phyloP scores from a whole-genome alignment of 2,888 invertebrate species.

The Ichneumoninae sp. region DNA sequence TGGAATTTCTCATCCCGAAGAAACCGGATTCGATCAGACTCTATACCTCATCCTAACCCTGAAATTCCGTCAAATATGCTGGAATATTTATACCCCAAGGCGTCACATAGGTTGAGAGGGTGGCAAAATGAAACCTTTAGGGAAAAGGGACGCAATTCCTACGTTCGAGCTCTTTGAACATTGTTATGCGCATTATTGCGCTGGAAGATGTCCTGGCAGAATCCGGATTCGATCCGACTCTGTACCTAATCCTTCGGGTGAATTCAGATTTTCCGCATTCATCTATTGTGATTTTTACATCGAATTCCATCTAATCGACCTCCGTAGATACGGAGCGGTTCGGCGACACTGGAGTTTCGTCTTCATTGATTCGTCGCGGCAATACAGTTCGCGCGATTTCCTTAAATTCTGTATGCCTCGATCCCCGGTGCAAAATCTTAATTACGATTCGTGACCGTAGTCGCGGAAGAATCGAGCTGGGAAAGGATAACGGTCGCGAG shows the following conservation, averaged over 20 bases:
- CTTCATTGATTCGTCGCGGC: not conserved
- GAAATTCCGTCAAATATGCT: not conserved
- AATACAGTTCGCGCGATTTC: not conserved
- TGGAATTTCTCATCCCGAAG: too few relatives aligned
- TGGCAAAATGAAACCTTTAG: too few relatives aligned
- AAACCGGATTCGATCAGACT: too few relatives aligned
- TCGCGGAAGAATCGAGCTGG: slow-evolving; percentile 1
- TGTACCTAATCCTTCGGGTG: too few relatives aligned
- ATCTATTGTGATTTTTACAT: not conserved
- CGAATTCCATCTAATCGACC: not conserved
- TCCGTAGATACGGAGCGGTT: not conserved
- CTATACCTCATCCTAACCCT: too few relatives aligned
- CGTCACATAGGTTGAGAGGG: too few relatives aligned
- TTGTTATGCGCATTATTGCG: too few relatives aligned
- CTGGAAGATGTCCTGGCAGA: too few relatives aligned
- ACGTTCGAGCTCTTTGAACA: too few relatives aligned
- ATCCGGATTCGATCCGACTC: too few relatives aligned
- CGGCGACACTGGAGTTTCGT: not conserved
- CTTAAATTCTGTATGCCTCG: slow-evolving; percentile 20
- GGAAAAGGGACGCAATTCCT: too few relatives aligned
- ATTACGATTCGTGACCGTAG: slow-evolving; percentile 42
- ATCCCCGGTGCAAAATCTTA: slow-evolving; percentile 49
- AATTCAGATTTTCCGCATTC: not conserved
- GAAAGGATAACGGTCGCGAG: not conserved
- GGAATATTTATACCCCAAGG: not conserved